Evolutionary conservation across 2,797 vertebrate species (phyloP).

Genomic region (Spondyliosoma cantharus): DNA sequence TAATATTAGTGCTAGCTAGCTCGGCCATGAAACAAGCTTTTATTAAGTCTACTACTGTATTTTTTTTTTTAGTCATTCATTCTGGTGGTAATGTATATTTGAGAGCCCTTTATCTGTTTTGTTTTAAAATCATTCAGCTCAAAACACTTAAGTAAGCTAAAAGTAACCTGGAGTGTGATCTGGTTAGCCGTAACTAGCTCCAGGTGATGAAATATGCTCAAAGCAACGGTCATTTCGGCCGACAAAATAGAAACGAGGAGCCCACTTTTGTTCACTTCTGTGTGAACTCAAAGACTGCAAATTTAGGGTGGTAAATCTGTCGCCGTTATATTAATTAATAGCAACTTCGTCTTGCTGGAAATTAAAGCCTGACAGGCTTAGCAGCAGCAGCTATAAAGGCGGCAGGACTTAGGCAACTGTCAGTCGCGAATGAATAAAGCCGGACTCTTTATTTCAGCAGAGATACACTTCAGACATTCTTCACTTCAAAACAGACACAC

Average conservation of each 20-base stretch:
- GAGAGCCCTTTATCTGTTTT: not conserved
- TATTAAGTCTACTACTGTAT: too few relatives aligned
- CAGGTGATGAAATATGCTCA: too few relatives aligned
- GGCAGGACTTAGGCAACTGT: not conserved
- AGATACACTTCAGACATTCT: not conserved
- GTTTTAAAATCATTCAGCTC: not conserved
- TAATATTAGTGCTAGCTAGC: not conserved
- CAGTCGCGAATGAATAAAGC: not conserved
- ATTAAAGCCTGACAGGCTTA: not conserved
- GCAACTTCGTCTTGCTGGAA: not conserved
- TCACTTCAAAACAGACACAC: conserved; percentile 6
- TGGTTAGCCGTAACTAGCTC: not conserved
- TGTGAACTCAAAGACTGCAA: not conserved
- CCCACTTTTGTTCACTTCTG: not conserved
- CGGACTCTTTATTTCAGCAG: not conserved
- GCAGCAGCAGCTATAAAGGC: not conserved
- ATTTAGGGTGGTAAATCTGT: not conserved
- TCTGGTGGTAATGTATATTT: not conserved
- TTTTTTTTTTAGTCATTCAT: not conserved
- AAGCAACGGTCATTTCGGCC: not conserved
- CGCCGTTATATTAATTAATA: too few relatives aligned
- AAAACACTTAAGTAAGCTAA: not conserved
- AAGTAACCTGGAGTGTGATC: not conserved
- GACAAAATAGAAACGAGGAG: not conserved
- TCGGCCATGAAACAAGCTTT: not conserved